phyloP scores from a whole-genome alignment of 2,113 vertebrate genomes.

The Mus pahari region DNA sequence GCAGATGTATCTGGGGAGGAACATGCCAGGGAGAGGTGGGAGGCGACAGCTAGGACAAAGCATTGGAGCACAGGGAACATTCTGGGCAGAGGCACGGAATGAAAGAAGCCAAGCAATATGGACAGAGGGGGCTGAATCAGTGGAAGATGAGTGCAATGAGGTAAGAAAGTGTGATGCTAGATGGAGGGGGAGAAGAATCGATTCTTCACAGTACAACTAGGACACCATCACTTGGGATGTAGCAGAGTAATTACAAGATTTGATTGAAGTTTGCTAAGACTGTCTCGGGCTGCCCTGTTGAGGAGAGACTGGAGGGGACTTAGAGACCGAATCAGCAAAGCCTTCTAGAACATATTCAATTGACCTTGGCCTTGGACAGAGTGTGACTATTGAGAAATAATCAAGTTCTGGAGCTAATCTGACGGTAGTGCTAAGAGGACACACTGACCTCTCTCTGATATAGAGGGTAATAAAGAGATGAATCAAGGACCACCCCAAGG shows the following conservation, averaged over 20 bases:
- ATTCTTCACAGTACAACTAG: neutral
- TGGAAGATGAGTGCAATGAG: neutral
- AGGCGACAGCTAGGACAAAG: neutral
- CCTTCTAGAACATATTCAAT: neutral
- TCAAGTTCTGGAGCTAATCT: neutral
- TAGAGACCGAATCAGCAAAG: neutral
- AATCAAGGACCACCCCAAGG: neutral
- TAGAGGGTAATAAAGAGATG: neutral
- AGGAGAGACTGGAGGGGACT: neutral
- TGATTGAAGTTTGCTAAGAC: neutral
- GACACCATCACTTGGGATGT: neutral
- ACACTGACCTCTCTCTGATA: neutral
- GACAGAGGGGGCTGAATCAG: neutral
- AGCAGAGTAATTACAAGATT: neutral
- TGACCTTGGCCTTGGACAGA: neutral
- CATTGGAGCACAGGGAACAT: neutral
- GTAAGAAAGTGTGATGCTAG: neutral
- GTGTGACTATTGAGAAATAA: neutral
- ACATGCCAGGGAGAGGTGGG: neutral
- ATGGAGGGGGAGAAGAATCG: neutral
- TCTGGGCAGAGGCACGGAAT: no score
- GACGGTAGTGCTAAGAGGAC: neutral
- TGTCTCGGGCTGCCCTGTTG: neutral
- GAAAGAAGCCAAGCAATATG: neutral
- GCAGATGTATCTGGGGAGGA: neutral